Conservation (phyloP, 1,140 invertebrate genomes). For the Nomia melanderi region DNA sequence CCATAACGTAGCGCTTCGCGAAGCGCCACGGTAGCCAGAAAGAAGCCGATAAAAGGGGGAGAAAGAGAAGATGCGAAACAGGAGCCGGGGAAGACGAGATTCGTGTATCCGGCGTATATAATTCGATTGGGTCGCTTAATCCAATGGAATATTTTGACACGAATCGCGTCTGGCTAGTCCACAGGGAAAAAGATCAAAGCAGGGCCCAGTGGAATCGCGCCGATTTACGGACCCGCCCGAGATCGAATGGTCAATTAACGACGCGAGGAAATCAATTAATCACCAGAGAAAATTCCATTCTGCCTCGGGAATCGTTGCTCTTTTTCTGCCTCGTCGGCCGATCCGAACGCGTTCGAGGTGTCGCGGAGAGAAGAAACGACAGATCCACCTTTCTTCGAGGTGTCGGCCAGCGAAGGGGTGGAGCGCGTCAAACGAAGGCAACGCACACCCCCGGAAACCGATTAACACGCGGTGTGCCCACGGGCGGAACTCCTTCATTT, state of each 20-base stretch:
- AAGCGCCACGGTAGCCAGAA: conserved; percentile 46
- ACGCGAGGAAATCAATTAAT: conserved; percentile 1
- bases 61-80: conserved; percentile 4
- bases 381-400: background rate
- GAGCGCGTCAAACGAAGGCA: background rate
- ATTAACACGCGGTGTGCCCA: conserved; percentile 15
- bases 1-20: conserved; percentile 52
- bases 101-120: conserved; percentile 28
- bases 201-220: background rate
- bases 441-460: conserved; percentile 2
- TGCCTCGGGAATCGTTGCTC: background rate
- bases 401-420: background rate
- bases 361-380: too few species aligned
- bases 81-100: conserved; percentile 27
- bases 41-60: background rate
- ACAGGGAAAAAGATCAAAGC: conserved; percentile 31
- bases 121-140: conserved; percentile 54
- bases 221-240: background rate
- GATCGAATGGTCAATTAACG: conserved; percentile 8
- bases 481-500: conserved; percentile 42
- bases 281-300: background rate
- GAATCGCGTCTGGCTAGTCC: conserved; percentile 6
- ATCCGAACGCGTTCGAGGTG: too few species aligned
- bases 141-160: conserved; percentile 72
- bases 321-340: background rate